Percentiles rank a stretch among this genome's conserved stretches.
Evolutionary conservation across 2,888 invertebrate genomes (phyloP).

Genomic region (Aproaerema taeniolella): DNA sequence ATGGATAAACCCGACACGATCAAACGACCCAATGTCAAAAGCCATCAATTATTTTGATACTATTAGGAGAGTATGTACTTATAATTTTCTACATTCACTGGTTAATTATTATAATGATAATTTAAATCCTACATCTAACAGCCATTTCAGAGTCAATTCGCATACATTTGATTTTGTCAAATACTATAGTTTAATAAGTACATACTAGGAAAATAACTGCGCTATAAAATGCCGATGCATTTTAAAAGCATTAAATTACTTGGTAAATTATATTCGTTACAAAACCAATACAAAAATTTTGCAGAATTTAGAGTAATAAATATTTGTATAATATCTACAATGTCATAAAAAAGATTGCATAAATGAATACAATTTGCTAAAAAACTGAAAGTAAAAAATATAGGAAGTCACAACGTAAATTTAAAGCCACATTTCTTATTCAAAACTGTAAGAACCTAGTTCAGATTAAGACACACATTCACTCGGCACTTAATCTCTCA

Average conservation of each 20-base stretch:
- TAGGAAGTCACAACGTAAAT: conserved; percentile 16
- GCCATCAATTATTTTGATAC: conserved; percentile 14
- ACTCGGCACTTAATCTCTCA: conserved; percentile 13
- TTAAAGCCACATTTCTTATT: conserved; percentile 14
- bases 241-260: conserved; percentile 7
- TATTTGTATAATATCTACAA: conserved; percentile 4
- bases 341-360: neutral
- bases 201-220: conserved; percentile 7
- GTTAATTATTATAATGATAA: conserved; percentile 19
- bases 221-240: conserved; percentile 10
- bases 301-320: conserved; percentile 2
- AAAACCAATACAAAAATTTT: conserved; percentile 5
- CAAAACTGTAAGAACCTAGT: too few species aligned
- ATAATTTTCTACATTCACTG: conserved; percentile 29
- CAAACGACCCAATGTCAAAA: too few species aligned
- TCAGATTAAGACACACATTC: conserved; percentile 10
- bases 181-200: conserved; percentile 11
- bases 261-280: neutral
- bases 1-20: too few species aligned
- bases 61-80: conserved; percentile 27
- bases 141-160: conserved; percentile 22
- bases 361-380: conserved; percentile 4
- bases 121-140: conserved; percentile 14
- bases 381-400: neutral
- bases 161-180: conserved; percentile 5